Evolutionary conservation across 2,888 invertebrate genomes (phyloP).

Genomic region (Ophioninae sp.): DNA sequence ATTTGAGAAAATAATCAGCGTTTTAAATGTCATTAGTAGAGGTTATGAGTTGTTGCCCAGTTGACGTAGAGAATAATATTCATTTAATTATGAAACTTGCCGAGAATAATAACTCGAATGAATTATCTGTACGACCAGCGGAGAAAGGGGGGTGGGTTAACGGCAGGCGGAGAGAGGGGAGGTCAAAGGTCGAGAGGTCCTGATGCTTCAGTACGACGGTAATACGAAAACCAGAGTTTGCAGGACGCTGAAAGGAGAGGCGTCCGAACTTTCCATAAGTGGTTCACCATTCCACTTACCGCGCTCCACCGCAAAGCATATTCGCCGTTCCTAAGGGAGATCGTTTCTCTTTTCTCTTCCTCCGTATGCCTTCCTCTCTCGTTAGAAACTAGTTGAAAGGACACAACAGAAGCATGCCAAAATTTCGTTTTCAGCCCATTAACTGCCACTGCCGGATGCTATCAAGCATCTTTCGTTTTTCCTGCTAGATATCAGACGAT

Average conservation of each 20-base stretch:
- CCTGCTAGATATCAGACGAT: neutral
- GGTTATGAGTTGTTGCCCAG: conserved; percentile 3
- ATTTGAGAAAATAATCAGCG: neutral
- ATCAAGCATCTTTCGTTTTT: neutral
- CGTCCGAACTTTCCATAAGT: conserved; percentile 60
- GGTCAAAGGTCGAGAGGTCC: conserved; percentile 31
- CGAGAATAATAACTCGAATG: conserved; percentile 58
- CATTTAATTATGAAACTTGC: conserved; percentile 70
- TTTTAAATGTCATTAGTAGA: conserved; percentile 59
- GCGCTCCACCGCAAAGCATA: conserved; percentile 66
- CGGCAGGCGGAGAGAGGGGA: conserved; percentile 9
- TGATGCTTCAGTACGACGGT: conserved; percentile 27
- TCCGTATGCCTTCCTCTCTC: neutral
- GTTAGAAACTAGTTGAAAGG: neutral
- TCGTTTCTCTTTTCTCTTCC: conserved; percentile 11
- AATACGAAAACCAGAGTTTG: conserved; percentile 35
- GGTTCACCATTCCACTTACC: conserved; percentile 70
- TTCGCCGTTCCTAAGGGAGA: conserved; percentile 52
- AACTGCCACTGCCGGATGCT: neutral
- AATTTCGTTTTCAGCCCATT: neutral
- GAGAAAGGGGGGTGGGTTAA: neutral
- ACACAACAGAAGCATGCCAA: neutral
- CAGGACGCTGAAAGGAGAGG: conserved; percentile 36
- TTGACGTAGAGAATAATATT: conserved; percentile 13
- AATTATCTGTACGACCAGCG: conserved; percentile 49